phyloP scores from a whole-genome alignment of 2,113 vertebrate genomes.

The Myiopsitta monachus region DNA sequence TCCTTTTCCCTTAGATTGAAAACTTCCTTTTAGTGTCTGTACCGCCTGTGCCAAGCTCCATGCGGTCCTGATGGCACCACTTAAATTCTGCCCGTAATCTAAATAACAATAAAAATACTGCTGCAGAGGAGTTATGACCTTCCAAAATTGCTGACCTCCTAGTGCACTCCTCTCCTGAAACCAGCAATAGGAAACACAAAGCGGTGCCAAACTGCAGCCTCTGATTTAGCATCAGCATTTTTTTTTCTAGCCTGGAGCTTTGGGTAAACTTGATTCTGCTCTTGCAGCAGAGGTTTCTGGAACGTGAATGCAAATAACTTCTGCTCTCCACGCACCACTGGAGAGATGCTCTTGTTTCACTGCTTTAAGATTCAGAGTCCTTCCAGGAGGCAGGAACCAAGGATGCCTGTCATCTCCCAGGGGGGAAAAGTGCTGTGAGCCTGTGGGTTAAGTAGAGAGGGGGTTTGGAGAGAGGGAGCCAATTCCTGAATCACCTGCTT shows the following conservation, averaged over 20 bases:
- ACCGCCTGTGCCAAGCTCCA: not conserved
- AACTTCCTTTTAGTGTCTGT: not conserved
- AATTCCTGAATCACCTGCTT: not conserved
- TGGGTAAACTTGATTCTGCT: not conserved
- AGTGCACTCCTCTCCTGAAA: not conserved
- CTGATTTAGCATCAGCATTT: not conserved
- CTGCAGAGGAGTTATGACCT: not conserved
- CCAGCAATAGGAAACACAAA: not conserved
- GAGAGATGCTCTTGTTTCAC: not conserved
- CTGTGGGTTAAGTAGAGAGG: not conserved
- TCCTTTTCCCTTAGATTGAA: not conserved
- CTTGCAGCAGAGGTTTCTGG: not conserved
- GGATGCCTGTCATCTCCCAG: not conserved
- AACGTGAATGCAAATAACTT: not conserved
- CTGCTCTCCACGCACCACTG: not conserved
- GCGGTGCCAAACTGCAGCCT: not conserved
- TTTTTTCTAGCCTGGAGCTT: not conserved
- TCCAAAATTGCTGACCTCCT: not conserved
- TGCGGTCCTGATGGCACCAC: accelerated
- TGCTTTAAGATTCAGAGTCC: not conserved
- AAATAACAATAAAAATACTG: not conserved
- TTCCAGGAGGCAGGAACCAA: not conserved
- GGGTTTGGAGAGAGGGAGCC: not conserved
- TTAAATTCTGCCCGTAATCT: not conserved
- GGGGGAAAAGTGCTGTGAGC: not conserved